phyloP scores from a whole-genome alignment of 2,113 vertebrate genomes.

The Prunella himalayana region DNA sequence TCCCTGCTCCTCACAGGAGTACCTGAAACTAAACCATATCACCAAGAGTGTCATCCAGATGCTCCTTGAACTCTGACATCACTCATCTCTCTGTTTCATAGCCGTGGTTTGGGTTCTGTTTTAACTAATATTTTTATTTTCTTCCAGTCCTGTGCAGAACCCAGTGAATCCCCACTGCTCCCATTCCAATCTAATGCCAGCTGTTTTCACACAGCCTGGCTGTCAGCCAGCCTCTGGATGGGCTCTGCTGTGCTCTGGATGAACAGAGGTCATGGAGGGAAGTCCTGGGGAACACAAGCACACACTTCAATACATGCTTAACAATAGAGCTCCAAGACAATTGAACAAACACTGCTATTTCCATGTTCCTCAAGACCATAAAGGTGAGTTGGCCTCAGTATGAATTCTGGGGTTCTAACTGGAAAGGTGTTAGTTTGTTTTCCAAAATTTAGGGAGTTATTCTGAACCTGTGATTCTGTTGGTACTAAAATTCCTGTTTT shows the following conservation, averaged over 20 bases:
- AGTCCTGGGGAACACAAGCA: background rate
- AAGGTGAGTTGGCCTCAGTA: background rate
- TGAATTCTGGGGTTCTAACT: background rate
- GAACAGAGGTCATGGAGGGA: background rate
- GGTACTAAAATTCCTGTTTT: background rate
- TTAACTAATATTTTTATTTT: background rate
- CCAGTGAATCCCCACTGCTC: background rate
- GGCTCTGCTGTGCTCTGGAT: background rate
- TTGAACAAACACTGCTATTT: background rate
- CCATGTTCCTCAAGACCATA: background rate
- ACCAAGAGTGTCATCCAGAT: background rate
- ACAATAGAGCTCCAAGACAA: background rate
- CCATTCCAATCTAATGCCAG: background rate
- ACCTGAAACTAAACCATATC: background rate
- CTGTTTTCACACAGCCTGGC: background rate
- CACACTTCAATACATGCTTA: background rate
- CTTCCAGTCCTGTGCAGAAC: background rate
- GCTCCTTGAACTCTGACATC: background rate
- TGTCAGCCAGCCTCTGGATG: background rate
- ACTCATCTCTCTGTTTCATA: background rate
- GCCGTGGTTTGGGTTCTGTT: background rate
- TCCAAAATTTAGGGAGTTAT: background rate
- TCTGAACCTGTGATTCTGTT: background rate
- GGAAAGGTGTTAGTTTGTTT: background rate
- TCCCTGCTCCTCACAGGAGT: background rate